phyloP scores from a whole-genome alignment of 2,888 invertebrate species.

The Synergus gifuensis region DNA sequence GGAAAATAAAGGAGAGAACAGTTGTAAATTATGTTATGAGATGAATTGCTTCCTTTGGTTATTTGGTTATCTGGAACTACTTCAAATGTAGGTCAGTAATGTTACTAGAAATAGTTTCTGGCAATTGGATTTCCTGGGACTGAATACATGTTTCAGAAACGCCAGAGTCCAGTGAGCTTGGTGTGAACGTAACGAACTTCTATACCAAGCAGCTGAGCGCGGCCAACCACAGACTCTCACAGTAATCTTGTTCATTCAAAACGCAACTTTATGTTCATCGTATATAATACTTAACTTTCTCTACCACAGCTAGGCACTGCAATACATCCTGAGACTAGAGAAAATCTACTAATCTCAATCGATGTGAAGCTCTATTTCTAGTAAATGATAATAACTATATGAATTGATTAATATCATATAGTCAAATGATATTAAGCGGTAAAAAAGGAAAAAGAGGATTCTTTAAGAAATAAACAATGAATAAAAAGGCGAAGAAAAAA shows the following conservation, averaged over 20 bases:
- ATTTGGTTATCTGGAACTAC: neutral
- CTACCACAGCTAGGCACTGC: neutral
- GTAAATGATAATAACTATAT: constrained; percentile 42
- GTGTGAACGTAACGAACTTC: constrained; percentile 34
- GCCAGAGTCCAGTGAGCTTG: constrained; percentile 26
- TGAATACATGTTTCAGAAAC: constrained; percentile 26
- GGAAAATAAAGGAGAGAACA: neutral
- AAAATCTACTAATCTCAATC: neutral
- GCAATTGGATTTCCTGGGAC: constrained; percentile 28
- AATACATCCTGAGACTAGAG: constrained; percentile 13
- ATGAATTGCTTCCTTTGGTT: neutral
- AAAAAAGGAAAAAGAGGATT: neutral
- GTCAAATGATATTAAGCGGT: neutral
- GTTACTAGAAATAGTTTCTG: constrained; percentile 17
- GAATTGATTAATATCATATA: too few species aligned
- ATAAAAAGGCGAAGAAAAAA: constrained; percentile 14
- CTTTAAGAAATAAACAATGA: neutral
- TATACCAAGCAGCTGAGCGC: constrained; percentile 29
- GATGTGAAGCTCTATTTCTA: neutral
- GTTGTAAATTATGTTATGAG: neutral
- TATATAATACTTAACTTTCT: constrained; percentile 37
- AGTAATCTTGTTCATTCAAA: constrained; percentile 49
- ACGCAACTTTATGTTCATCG: constrained; percentile 39
- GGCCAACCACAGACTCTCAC: constrained; percentile 39
- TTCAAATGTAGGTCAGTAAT: neutral